phyloP scores from a whole-genome alignment of 92 coral and sea anemone genomes.

The Porites evermanni region DNA sequence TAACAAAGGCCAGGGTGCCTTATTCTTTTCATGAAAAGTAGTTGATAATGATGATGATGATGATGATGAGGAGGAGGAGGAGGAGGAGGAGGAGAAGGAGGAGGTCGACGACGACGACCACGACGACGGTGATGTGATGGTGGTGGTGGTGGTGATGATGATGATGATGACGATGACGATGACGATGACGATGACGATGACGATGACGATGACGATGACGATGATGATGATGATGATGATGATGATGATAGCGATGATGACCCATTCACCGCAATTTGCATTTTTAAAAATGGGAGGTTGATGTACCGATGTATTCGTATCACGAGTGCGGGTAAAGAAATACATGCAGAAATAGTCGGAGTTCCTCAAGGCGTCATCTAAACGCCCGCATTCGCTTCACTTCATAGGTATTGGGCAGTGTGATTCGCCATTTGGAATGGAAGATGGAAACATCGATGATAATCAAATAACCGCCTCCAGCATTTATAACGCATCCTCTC shows the following conservation, averaged over 20 bases:
- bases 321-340: too few relatives aligned
- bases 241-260: too few relatives aligned
- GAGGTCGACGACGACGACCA: neutral
- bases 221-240: too few relatives aligned
- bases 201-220: neutral
- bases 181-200: neutral
- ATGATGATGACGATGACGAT: neutral
- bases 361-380: neutral
- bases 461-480: constrained; percentile 87
- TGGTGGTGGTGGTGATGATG: neutral
- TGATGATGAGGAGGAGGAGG: too few relatives aligned
- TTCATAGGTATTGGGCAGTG: constrained; percentile 79
- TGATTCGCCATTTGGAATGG: constrained; percentile 95
- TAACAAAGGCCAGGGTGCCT: too few relatives aligned
- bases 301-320: too few relatives aligned
- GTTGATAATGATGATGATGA: too few relatives aligned
- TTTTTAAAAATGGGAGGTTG: too few relatives aligned
- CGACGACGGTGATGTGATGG: neutral
- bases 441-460: constrained; percentile 78
- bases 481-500: constrained; percentile 49
- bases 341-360: neutral
- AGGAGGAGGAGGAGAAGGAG: too few relatives aligned
- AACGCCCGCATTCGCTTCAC: neutral
- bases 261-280: too few relatives aligned
- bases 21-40: too few relatives aligned